These are phyloP conservation scores for pig (Sus scrofa) DNA, from an alignment of 2,113 vertebrate genomes.

Conservation along the genomic window DNA sequence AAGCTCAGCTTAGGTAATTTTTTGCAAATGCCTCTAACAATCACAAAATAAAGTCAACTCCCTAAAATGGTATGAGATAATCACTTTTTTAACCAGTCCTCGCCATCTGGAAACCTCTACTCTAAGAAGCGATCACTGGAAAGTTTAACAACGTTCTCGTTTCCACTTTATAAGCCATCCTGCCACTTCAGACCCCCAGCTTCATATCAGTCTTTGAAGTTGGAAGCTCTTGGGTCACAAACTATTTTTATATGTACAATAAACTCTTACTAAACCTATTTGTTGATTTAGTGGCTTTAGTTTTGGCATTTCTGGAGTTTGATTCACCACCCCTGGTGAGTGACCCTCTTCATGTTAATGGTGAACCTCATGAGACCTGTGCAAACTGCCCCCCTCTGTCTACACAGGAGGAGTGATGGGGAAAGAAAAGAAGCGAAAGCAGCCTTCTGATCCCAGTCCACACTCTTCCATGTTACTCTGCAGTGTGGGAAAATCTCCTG, in stretches of 20 bases:
- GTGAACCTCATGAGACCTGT: accelerated
- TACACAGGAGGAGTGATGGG: accelerated
- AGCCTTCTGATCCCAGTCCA: too few relatives aligned
- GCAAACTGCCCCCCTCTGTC: neutral
- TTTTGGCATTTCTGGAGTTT: neutral
- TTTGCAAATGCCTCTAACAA: too few relatives aligned
- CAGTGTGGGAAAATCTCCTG: neutral
- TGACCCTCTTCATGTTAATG: accelerated
- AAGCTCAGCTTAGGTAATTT: too few relatives aligned
- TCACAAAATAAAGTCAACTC: too few relatives aligned
- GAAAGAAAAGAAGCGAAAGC: neutral
- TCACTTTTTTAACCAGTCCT: too few relatives aligned
- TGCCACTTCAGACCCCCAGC: neutral
- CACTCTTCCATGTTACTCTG: neutral
- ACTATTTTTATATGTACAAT: too few relatives aligned
- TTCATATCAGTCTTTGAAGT: too few relatives aligned
- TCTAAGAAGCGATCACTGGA: neutral
- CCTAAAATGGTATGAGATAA: too few relatives aligned
- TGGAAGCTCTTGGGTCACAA: too few relatives aligned
- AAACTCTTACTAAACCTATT: too few relatives aligned
- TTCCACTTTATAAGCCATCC: neutral
- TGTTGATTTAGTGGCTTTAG: too few relatives aligned
- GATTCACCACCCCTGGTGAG: accelerated
- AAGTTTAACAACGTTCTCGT: neutral
- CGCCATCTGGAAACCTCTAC: neutral